Base-by-base conservation (phyloP, 2,888 invertebrate genomes). In the Physocephala rufipes region DNA sequence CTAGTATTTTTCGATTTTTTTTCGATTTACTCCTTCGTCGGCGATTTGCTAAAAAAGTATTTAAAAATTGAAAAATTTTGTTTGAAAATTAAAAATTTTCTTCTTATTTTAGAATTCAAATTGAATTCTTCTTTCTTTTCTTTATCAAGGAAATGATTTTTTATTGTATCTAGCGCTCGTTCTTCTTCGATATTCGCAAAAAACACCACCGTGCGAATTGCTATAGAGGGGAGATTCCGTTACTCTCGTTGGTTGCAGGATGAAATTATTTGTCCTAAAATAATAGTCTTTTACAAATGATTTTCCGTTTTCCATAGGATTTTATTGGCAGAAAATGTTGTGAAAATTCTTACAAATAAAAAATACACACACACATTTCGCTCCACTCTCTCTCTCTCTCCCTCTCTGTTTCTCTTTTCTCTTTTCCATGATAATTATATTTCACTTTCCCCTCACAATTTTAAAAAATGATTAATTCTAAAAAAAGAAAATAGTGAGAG, bases 301-400 rank as follows among this genome's bases (percentile, higher is more conserved):
- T 82, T 83, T 82, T 78, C 79, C 81, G 82, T 83, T 78, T 79
- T 79, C 75, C 64, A 76, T 76, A 73, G 74, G 70, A 76, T 81
- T 81, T 80, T 81, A 83, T 83, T 83, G 82, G 82, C 78, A 75
- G 77, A 76, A 76, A 76, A 78, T 78, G 74, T 69, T 71, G 67
- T 59, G 64, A 69, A 73, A 70, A 74, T 72, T 65, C n/a, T n/a
- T 65, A 51, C 36, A 43, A 58, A 19, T 53, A 45, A 71, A 45
- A 73, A 73, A 74, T 19, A 64, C 1, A 26, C 3, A 16, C 12
- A 16, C n/a, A 21, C 9, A 12, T 16, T 43, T 13, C 21, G 16
- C n/a, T 51, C 30, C 49, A n/a, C 65, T 24, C 43, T 13, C 61
- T 68, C 62, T 49, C 30, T 19, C 47, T 43, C 67, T 43, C 45